These are phyloP conservation scores for Parazoanthus swiftii DNA, from an alignment of 92 coral and sea anemone genomes.

Conservation along the genomic window DNA sequence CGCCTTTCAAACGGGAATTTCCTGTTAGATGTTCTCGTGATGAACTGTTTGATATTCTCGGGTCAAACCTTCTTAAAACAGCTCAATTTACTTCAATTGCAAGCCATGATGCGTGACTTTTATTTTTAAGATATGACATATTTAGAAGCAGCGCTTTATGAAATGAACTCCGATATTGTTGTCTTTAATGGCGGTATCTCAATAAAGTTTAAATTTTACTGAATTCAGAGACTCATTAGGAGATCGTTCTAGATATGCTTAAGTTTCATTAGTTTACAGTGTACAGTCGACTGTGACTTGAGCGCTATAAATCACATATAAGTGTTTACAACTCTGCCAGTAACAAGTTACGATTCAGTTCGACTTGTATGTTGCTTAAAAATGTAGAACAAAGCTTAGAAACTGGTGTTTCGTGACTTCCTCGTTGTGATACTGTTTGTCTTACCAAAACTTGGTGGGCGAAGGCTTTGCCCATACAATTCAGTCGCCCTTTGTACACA, in stretches of 20 bases:
- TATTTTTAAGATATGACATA: neutral
- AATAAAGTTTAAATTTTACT: too few relatives aligned
- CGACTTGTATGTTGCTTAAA: neutral
- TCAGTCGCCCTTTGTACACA: slow-evolving; percentile 4
- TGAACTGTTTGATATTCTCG: neutral
- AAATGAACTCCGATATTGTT: slow-evolving; percentile 1
- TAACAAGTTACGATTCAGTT: neutral
- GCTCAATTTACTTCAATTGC: neutral
- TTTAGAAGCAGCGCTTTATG: neutral
- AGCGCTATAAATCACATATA: neutral
- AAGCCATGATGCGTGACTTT: neutral
- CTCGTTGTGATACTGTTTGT: neutral
- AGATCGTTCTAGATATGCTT: too few relatives aligned
- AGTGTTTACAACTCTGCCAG: neutral
- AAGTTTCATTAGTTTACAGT: too few relatives aligned
- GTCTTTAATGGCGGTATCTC: neutral
- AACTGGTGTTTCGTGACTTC: neutral
- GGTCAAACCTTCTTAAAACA: neutral
- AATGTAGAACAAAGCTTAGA: neutral
- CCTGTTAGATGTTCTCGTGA: neutral
- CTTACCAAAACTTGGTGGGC: neutral
- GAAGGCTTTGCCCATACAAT: neutral
- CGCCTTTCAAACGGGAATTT: neutral
- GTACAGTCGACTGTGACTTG: slow-evolving; percentile 3
- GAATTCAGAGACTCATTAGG: neutral